Conservation (phyloP, 2,113 vertebrate genomes). For the Tachuris rubrigastra region DNA sequence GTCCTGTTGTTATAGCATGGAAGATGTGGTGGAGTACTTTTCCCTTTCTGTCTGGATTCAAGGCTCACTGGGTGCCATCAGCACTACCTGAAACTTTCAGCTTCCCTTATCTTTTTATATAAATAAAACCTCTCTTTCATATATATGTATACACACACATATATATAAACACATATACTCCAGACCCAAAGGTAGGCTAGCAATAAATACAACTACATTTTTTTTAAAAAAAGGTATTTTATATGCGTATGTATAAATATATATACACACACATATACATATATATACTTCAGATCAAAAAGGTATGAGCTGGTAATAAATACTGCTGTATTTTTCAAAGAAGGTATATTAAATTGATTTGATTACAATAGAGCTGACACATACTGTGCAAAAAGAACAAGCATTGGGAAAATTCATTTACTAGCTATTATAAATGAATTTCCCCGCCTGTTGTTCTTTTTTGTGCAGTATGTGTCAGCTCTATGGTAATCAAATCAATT, state of each 20-base stretch:
- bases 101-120: neutral
- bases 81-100: neutral
- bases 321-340: constrained; percentile 32
- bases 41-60: neutral
- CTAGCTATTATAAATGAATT: constrained; percentile 61
- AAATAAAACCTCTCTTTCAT: neutral
- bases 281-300: neutral
- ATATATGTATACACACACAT: neutral
- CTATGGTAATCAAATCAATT: constrained; percentile 44
- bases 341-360: constrained; percentile 50
- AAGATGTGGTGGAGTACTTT: neutral
- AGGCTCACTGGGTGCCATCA: neutral
- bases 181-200: neutral
- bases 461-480: constrained; percentile 31
- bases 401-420: constrained; percentile 52
- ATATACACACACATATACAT: neutral
- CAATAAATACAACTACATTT: constrained; percentile 3
- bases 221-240: neutral
- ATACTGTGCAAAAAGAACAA: constrained; percentile 28
- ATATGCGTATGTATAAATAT: neutral
- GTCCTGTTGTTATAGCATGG: neutral
- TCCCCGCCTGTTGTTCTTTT: constrained; percentile 44
- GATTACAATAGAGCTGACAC: constrained; percentile 54
- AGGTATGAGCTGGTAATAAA: constrained; percentile 16
- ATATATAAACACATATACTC: neutral